phyloP scores from a whole-genome alignment of 2,888 invertebrate species.

The Thumatha senex region DNA sequence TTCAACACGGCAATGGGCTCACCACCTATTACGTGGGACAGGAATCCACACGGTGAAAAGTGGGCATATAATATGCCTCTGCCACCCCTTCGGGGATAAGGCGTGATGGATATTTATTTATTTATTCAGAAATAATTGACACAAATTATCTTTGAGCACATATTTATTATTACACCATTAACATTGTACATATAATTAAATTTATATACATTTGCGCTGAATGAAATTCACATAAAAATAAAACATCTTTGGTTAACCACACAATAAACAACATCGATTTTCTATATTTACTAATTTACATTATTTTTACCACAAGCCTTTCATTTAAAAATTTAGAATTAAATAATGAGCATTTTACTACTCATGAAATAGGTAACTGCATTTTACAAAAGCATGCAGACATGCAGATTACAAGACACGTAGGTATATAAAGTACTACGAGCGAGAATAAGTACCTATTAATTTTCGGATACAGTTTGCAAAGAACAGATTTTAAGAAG shows the following conservation, averaged over 20 bases:
- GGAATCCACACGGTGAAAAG: too few relatives aligned
- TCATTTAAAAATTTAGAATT: conserved; percentile 59
- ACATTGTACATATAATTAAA: conserved; percentile 70
- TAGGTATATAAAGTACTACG: conserved; percentile 29
- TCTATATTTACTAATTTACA: conserved; percentile 48
- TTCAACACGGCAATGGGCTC: too few relatives aligned
- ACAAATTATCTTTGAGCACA: conserved; percentile 60
- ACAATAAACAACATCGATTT: conserved; percentile 74
- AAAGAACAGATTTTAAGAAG: conserved; percentile 47
- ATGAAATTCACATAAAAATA: conserved; percentile 75
- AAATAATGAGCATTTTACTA: conserved; percentile 63
- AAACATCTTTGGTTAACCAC: conserved; percentile 79
- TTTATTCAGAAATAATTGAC: background rate
- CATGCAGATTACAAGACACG: conserved; percentile 32
- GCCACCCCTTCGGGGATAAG: too few relatives aligned
- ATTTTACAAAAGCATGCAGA: conserved; percentile 54
- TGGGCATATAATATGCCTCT: too few relatives aligned
- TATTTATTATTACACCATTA: conserved; percentile 78
- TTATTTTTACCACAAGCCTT: conserved; percentile 62
- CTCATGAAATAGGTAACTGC: conserved; percentile 37
- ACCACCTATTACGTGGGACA: too few relatives aligned
- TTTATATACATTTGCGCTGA: conserved; percentile 66
- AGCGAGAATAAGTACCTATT: conserved; percentile 18
- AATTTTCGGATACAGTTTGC: conserved; percentile 25
- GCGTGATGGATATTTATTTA: too few relatives aligned